Base-by-base conservation (phyloP, 2,888 invertebrate genomes). In the Pomacea canaliculata region DNA sequence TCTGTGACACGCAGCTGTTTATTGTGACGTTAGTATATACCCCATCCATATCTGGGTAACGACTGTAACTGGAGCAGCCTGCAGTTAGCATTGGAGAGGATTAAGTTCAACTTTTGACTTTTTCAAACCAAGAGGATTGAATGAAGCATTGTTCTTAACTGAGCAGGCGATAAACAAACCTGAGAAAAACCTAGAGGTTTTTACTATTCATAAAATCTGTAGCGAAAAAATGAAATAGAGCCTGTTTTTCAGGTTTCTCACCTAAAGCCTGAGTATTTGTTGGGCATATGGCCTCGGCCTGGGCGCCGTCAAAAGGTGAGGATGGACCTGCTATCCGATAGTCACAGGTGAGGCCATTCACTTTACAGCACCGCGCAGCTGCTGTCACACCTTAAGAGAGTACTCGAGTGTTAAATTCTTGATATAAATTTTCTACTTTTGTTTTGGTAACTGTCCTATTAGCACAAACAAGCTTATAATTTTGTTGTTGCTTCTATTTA, bases 1-100 rank as follows among this genome's bases (percentile, higher is more conserved):
- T 69, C 59, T 74, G 74, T n/a, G 69, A 68, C 60, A 74, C 19
- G 62, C 74, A 74, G 62, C 74, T 74, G 74, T n/a, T 74, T 23
- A n/a, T 4, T 10, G 12, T 18, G 27, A n/a, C 48, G 27, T 69
- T 13, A 7, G 62, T 60, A 23, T 56, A 67, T n/a, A 60, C 69
- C 27, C 74, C 74, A 49, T 74, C 69, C 19, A 56, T 56, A 49
- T 74, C 62, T n/a, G 74, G 74, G 63, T 62, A 69, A 19, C 48
- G 62, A 46, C 51, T 62, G 69, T 74, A 74, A 27, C 48, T 16
- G 63, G 74, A 74, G 37, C 74, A 74, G 3, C 74, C 74, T 74
- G 74, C 18, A 7, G 13, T 56, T 16, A 16, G 8, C 0, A 56
- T 56, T 37, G 3, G 37, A 37, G 51, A 13, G 51, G 51, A 56